Percentiles rank a stretch among this genome's conserved stretches.
Evolutionary conservation across 1,140 invertebrate genomes (phyloP).

Genomic region (Macrostomum lignano): DNA sequence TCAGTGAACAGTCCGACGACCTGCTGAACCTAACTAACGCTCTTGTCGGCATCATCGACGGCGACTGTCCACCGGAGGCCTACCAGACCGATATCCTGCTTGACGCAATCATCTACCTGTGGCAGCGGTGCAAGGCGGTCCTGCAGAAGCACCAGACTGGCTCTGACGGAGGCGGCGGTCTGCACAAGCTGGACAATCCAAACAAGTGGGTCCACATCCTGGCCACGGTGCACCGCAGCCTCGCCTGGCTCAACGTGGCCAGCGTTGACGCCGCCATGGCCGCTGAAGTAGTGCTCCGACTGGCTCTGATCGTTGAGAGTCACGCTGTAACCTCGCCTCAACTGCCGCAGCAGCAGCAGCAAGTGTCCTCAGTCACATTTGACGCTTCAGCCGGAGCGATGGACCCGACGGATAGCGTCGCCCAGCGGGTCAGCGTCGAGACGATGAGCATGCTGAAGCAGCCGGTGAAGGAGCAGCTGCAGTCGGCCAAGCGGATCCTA

Average conservation of each 20-base stretch:
- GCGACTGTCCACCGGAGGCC: no score
- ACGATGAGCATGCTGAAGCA: no score
- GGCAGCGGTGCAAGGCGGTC: slow-evolving; percentile 22
- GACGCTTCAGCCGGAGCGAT: no score
- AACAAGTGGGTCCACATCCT: slow-evolving; percentile 25
- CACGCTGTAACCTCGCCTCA: slow-evolving; percentile 11
- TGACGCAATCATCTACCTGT: slow-evolving; percentile 21
- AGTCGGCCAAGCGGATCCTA: slow-evolving; percentile 15
- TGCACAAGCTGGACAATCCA: slow-evolving; percentile 24
- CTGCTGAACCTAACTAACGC: no score
- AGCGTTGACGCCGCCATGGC: slow-evolving; percentile 19
- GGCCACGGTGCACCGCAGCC: slow-evolving; percentile 18
- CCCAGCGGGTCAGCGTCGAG: no score
- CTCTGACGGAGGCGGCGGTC: slow-evolving; percentile 20
- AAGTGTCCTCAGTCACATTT: no score
- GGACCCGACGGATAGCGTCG: no score
- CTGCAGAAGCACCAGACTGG: slow-evolving; percentile 26
- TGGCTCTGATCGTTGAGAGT: slow-evolving; percentile 23
- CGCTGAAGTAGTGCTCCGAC: slow-evolving; percentile 20
- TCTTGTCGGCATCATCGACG: no score
- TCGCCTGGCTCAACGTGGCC: slow-evolving; percentile 21
- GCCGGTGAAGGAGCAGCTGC: slow-evolving; percentile 12
- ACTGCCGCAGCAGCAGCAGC: no score
- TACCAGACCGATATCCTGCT: slow-evolving; percentile 20
- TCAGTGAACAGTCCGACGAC: background rate